A percentile compares a stretch with the other conserved stretches of the same genome.
These are phyloP conservation scores for Aquatica leii DNA, from an alignment of 2,888 invertebrate species.

Conservation along the genomic window DNA sequence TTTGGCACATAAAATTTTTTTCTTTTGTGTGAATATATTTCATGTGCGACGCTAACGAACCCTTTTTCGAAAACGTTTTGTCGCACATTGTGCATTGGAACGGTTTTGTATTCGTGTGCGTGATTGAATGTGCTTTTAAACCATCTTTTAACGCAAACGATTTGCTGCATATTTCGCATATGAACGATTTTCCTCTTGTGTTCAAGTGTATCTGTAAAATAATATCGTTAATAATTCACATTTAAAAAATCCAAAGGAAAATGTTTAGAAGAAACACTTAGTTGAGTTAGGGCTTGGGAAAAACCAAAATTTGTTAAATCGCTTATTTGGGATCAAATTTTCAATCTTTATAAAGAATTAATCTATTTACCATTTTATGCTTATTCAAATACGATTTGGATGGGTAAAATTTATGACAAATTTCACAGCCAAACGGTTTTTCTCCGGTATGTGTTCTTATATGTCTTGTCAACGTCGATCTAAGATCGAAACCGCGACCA, in stretches of 20 bases:
- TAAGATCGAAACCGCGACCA: conserved; percentile 44
- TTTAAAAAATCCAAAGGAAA: too few species aligned
- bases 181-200: conserved; percentile 17
- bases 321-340: too few species aligned
- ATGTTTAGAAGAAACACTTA: too few species aligned
- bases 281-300: too few species aligned
- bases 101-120: conserved; percentile 24
- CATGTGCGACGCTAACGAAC: conserved; percentile 20
- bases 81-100: conserved; percentile 22
- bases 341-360: too few species aligned
- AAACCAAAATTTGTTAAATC: too few species aligned
- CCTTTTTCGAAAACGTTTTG: conserved; percentile 24
- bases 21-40: conserved; percentile 31
- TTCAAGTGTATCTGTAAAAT: conserved; percentile 24
- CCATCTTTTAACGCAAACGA: conserved; percentile 25
- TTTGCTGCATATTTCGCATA: conserved; percentile 32
- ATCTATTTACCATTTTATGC: conserved; percentile 26
- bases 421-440: conserved; percentile 28
- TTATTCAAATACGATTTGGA: conserved; percentile 31
- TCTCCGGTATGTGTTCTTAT: conserved; percentile 44
- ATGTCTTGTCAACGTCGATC: conserved; percentile 45
- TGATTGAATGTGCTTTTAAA: conserved; percentile 26
- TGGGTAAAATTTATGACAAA: conserved; percentile 30
- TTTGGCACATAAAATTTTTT: conserved; percentile 31
- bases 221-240: neutral